These are phyloP conservation scores for Cerastis rubricosa DNA, from an alignment of 2,888 invertebrate genomes.

Conservation along the genomic window DNA sequence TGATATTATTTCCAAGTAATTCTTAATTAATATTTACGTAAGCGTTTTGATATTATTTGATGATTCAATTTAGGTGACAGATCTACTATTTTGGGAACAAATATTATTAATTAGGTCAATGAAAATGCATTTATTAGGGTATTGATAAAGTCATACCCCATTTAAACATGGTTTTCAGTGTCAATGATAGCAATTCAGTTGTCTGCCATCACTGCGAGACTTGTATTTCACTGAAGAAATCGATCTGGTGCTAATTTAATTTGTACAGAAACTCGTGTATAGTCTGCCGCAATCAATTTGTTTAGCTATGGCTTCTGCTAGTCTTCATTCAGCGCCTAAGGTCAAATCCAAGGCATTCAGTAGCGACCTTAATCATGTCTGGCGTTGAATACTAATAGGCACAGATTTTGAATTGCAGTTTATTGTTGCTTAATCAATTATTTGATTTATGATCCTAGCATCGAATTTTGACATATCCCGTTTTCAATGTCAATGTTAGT, in stretches of 20 bases:
- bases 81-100: no score
- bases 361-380: conserved; percentile 6
- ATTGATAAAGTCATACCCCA: no score
- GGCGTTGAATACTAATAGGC: conserved; percentile 12
- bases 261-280: neutral
- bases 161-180: no score
- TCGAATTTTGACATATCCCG: neutral
- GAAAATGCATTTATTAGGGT: no score
- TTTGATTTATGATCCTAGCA: neutral
- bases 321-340: conserved; percentile 6
- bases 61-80: no score
- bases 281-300: neutral
- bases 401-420: neutral
- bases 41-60: no score
- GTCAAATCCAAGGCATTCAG: conserved; percentile 20
- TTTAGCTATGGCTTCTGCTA: neutral
- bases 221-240: neutral
- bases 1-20: no score
- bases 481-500: no score
- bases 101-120: no score
- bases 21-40: no score
- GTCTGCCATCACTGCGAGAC: neutral
- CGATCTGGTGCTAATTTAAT: neutral
- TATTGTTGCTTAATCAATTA: neutral
- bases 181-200: neutral